Conservation (phyloP, 53 echinoderm and acorn worm species). For the Stichopus horrens region DNA sequence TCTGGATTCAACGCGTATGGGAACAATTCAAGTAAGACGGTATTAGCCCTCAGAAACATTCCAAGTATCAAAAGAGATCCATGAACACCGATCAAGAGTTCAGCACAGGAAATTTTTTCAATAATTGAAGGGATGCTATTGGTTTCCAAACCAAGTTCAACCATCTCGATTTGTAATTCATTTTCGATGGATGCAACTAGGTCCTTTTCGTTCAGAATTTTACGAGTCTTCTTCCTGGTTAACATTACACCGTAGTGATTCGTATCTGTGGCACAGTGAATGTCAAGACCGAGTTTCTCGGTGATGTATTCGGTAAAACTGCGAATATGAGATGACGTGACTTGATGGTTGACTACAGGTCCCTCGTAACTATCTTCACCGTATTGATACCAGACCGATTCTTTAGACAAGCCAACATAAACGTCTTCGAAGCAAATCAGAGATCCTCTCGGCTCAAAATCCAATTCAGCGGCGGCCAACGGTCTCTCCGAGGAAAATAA, state of each 20-base stretch:
- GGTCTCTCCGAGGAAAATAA: not conserved
- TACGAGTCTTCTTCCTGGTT: not conserved
- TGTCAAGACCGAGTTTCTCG: not conserved
- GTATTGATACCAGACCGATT: conserved; percentile 30
- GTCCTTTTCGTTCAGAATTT: not conserved
- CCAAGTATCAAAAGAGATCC: not conserved
- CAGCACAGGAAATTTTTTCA: conserved; percentile 4
- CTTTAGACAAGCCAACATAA: not conserved
- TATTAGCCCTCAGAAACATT: not conserved
- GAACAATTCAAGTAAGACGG: conserved; percentile 16
- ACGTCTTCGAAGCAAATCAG: conserved; percentile 25
- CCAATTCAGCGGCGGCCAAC: not conserved
- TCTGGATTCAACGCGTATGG: conserved; percentile 8
- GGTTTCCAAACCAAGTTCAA: not conserved
- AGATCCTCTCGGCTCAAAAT: not conserved
- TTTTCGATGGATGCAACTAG: not conserved
- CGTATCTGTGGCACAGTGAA: not conserved
- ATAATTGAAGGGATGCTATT: not conserved
- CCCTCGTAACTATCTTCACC: not conserved
- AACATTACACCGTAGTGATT: not conserved
- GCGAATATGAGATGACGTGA: not conserved
- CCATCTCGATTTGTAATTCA: not conserved
- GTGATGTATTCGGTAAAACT: not conserved
- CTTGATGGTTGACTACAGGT: not conserved
- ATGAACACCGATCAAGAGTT: not conserved